These are phyloP conservation scores for Drosophila baimaii DNA, from an alignment of 1,140 invertebrate genomes.

Conservation along the genomic window DNA sequence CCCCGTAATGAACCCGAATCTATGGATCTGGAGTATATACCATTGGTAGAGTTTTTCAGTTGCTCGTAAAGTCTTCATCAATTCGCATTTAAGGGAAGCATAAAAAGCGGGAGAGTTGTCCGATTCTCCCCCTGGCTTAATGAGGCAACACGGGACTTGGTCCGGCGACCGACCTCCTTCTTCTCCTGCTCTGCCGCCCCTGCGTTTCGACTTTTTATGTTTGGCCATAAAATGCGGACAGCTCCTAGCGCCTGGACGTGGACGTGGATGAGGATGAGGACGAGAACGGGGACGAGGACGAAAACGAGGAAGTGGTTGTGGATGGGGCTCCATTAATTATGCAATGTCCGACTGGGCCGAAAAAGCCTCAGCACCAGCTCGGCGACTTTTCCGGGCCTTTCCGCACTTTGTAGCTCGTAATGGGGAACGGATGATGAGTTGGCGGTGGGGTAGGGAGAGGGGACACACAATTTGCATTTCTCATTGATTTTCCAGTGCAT, in stretches of 20 bases:
- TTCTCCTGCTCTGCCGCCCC: background rate
- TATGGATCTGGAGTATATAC: conserved; percentile 3
- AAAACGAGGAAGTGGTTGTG: conserved; percentile 22
- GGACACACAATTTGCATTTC: conserved; percentile 44
- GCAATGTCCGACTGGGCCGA: conserved; percentile 45
- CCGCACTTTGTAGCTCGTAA: conserved; percentile 24
- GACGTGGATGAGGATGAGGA: background rate
- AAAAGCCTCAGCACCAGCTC: conserved; percentile 31
- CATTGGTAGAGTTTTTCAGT: conserved; percentile 11
- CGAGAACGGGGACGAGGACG: background rate
- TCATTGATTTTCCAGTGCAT: conserved; percentile 69
- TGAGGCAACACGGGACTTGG: conserved; percentile 47
- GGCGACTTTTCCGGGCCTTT: conserved; percentile 32
- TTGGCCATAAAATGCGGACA: conserved; percentile 57
- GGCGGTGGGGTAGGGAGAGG: too few relatives aligned
- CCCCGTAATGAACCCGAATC: conserved; percentile 1
- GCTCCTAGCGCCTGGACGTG: conserved; percentile 29
- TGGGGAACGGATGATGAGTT: background rate
- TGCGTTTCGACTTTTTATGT: conserved; percentile 38
- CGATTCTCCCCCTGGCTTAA: conserved; percentile 44
- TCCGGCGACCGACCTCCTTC: conserved; percentile 9
- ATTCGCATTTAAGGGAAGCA: conserved; percentile 49
- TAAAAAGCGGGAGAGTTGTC: conserved; percentile 10
- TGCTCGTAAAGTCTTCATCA: conserved; percentile 46
- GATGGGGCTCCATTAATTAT: conserved; percentile 56